Conservation (phyloP, 2,113 vertebrate species). For the Herpailurus yagouaroundi region DNA sequence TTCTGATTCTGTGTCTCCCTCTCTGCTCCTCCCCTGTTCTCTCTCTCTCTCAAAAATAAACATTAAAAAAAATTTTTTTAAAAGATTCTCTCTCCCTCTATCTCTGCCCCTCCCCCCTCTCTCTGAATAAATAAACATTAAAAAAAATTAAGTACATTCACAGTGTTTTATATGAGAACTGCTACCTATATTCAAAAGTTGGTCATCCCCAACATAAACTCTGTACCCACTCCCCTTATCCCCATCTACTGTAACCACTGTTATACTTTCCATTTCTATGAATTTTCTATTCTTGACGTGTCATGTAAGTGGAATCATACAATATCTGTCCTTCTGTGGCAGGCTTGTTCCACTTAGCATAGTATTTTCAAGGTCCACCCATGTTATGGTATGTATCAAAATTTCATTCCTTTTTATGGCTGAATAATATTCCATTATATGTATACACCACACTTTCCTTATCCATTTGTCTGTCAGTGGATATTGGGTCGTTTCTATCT, state of each 20-base stretch:
- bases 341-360: background rate
- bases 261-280: background rate
- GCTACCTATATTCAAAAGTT: background rate
- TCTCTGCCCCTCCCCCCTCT: too few relatives aligned
- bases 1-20: too few relatives aligned
- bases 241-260: too few relatives aligned
- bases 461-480: background rate
- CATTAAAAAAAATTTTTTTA: too few relatives aligned
- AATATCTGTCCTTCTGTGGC: background rate
- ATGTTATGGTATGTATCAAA: background rate
- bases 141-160: background rate
- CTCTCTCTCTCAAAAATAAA: too few relatives aligned
- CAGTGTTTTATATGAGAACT: too few relatives aligned
- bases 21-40: too few relatives aligned
- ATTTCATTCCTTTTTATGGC: background rate
- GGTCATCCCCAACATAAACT: background rate
- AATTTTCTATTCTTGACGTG: background rate
- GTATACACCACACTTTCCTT: background rate
- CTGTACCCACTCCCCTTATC: background rate
- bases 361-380: background rate
- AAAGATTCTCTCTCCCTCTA: too few relatives aligned
- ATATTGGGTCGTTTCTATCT: background rate
- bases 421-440: background rate
- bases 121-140: too few relatives aligned
- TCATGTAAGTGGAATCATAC: background rate